Evolutionary conservation across 2,888 invertebrate genomes (phyloP), one percentile per base, ranked within the genome.

Genomic region (Adelognathus sp.): DNA sequence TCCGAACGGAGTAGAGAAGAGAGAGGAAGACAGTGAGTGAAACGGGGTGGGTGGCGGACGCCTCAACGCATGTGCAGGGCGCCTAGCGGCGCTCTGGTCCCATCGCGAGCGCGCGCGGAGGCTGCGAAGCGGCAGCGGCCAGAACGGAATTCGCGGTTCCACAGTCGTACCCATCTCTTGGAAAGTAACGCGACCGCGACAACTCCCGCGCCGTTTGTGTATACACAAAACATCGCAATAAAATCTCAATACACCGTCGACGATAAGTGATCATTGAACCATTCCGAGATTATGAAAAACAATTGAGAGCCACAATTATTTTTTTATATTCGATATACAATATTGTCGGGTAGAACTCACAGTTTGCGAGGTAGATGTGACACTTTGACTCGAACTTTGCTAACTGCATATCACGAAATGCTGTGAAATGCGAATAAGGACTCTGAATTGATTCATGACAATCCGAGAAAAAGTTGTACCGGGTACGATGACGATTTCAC

Each of bases 41-140:
- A 69, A 69, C 58, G 61, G 78, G 80, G 82, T 81, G 81, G 82
- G 81, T 82, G 82, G 78, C 81, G 77, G 84, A 85, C 86, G 88
- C 71, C 86, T 88, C 84, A 89, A 91, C 91, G 91, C 91, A 90
- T 91, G 91, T 91, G 91, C 91, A 90, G 90, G 90, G 88, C 88
- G 89, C 86, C 85, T 87, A 87, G 89, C 89, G 89, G 88, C 90
- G 89, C 89, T 89, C 85, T 84, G 88, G 87, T 88, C 86, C 87
- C 86, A 60, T 87, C 86, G 81, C 85, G 85, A 70, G 76, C 72
- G 75, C 79, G 71, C 76, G 80, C 87, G 90, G 90, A 90, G 90
- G 90, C 90, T 89, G 90, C 86, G 89, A 86, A 88, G 89, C 86
- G 88, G 85, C 88, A 88, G 86, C 89, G 85, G 87, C 50, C 88